Conservation (phyloP, 2,797 vertebrate species). For the Heteromormyrus szaboi region DNA sequence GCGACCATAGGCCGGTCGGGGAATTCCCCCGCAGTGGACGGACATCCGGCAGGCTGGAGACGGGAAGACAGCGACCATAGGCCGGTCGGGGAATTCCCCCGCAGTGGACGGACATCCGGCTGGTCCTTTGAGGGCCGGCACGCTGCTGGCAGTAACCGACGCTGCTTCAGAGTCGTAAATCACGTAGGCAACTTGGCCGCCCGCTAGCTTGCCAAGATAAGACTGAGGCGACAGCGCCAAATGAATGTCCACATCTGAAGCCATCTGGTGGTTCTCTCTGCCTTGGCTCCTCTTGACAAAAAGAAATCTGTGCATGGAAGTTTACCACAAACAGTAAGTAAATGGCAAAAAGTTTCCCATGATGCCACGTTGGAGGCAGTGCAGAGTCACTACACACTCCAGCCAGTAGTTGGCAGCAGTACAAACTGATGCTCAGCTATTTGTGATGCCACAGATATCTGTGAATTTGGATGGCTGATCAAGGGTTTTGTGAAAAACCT, state of each 20-base stretch:
- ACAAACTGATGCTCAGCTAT: background rate
- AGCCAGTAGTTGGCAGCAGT: background rate
- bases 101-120: slow-evolving; percentile 21
- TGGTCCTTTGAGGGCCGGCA: background rate
- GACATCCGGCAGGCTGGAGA: slow-evolving; percentile 11
- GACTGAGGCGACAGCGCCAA: slow-evolving; percentile 18
- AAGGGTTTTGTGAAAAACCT: background rate
- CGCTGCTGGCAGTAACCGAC: background rate
- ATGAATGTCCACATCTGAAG: slow-evolving; percentile 19
- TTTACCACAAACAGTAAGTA: background rate
- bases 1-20: too few relatives aligned
- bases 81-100: slow-evolving; percentile 13
- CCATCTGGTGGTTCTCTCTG: background rate
- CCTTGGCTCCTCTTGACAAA: background rate
- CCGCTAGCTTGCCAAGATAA: slow-evolving; percentile 29
- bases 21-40: slow-evolving; percentile 23
- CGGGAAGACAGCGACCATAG: too few relatives aligned
- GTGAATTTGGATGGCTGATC: background rate
- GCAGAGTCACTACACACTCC: background rate
- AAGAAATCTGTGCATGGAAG: background rate
- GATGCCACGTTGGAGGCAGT: background rate
- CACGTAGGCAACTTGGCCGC: background rate
- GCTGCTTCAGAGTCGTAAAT: slow-evolving; percentile 27
- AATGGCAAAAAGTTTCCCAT: background rate
- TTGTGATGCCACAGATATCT: background rate